phyloP scores from a whole-genome alignment of 92 coral and sea anemone genomes.

The Isaurus tuberculatus region DNA sequence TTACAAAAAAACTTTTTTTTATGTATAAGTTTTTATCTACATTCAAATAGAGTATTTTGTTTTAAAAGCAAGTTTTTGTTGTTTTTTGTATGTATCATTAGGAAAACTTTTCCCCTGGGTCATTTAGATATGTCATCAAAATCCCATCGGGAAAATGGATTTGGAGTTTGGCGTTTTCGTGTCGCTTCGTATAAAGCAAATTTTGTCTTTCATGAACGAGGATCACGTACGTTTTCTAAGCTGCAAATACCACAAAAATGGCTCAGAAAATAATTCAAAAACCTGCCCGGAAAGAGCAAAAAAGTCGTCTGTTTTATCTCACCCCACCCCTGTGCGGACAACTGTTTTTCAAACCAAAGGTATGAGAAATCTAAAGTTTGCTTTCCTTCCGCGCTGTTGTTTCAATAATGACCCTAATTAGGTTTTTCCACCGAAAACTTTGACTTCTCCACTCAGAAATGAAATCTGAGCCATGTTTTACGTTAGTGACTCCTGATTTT shows the following conservation, averaged over 20 bases:
- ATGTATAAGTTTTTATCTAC: not conserved
- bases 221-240: not conserved
- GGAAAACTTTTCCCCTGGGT: not conserved
- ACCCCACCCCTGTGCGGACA: not conserved
- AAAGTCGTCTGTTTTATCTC: not conserved
- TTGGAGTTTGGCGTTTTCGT: not conserved
- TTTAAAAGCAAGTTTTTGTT: not conserved
- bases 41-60: not conserved
- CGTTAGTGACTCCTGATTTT: too few relatives aligned
- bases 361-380: too few relatives aligned
- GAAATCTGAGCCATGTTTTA: too few relatives aligned
- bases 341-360: not conserved
- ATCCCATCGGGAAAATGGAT: not conserved
- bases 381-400: too few relatives aligned
- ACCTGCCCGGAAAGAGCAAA: not conserved
- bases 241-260: not conserved
- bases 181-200: not conserved
- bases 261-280: not conserved
- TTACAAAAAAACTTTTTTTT: not conserved
- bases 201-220: not conserved
- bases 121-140: not conserved
- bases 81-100: not conserved
- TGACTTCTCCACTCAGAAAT: too few relatives aligned
- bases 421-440: too few relatives aligned
- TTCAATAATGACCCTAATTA: too few relatives aligned